phyloP scores from a whole-genome alignment of 2,797 vertebrate species.

The Iguana delicatissima region DNA sequence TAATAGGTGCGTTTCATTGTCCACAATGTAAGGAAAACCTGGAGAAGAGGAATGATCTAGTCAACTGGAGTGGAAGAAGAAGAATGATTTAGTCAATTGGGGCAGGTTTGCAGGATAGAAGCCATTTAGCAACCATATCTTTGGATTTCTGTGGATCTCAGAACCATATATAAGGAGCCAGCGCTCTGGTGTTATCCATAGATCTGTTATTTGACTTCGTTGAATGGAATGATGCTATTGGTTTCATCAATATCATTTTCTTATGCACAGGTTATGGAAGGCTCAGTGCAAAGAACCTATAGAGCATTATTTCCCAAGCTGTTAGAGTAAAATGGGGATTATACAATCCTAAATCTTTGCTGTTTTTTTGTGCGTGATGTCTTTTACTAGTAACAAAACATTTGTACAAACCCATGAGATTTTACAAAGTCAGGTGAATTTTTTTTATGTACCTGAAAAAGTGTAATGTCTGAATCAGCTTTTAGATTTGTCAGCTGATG shows the following conservation, averaged over 20 bases:
- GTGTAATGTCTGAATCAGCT: background rate
- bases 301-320: background rate
- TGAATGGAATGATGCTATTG: background rate
- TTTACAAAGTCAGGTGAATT: conserved; percentile 8
- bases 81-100: too few relatives aligned
- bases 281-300: background rate
- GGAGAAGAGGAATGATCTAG: background rate
- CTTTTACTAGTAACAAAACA: background rate
- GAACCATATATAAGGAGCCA: background rate
- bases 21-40: background rate
- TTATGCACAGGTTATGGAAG: background rate
- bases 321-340: background rate
- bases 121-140: background rate
- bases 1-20: background rate
- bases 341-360: background rate
- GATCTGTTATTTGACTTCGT: background rate
- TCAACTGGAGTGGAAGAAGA: too few relatives aligned
- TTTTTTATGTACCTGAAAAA: background rate
- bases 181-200: background rate
- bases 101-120: background rate
- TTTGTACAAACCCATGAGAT: background rate
- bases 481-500: conserved; percentile 5
- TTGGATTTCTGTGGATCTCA: background rate
- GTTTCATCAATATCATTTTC: background rate
- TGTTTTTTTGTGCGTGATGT: background rate